A percentile compares a stretch with the other conserved stretches of the same genome.
These are phyloP conservation scores for Cancer borealis DNA, from an alignment of 2,888 invertebrate genomes.

Conservation along the genomic window DNA sequence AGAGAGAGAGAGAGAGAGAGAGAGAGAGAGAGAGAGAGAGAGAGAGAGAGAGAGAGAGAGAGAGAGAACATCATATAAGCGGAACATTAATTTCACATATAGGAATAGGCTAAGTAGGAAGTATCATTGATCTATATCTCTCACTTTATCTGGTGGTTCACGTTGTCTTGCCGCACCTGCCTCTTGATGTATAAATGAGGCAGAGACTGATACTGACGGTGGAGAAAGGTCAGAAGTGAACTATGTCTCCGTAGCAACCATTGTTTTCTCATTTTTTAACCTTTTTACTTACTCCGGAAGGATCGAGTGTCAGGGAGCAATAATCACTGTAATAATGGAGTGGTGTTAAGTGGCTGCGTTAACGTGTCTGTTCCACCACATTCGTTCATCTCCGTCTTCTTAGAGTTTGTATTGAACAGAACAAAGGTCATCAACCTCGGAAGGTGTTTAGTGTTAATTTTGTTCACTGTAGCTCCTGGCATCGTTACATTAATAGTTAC, in stretches of 20 bases:
- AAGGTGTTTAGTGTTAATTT: no score
- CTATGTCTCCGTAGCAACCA: background rate
- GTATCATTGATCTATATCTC: background rate
- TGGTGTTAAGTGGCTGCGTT: background rate
- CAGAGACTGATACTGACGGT: background rate
- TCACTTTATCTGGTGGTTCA: background rate
- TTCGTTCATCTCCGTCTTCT: no score
- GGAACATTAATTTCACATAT: background rate
- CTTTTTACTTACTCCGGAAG: background rate
- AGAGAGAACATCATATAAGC: background rate
- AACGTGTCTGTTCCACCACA: no score
- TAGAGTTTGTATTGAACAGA: no score
- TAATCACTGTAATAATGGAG: background rate
- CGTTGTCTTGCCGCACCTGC: background rate
- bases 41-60: constrained; percentile 37
- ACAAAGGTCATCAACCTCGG: no score
- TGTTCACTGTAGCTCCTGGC: no score
- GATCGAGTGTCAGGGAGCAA: background rate
- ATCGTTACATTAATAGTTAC: no score
- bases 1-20: constrained; percentile 25
- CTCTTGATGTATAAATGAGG: background rate
- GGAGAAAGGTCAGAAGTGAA: constrained; percentile 4
- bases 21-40: constrained; percentile 53
- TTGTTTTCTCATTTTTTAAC: background rate
- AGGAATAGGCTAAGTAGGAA: background rate